Evolutionary conservation across 2,113 vertebrate species (phyloP).

Genomic region (Malurus cyaneus): DNA sequence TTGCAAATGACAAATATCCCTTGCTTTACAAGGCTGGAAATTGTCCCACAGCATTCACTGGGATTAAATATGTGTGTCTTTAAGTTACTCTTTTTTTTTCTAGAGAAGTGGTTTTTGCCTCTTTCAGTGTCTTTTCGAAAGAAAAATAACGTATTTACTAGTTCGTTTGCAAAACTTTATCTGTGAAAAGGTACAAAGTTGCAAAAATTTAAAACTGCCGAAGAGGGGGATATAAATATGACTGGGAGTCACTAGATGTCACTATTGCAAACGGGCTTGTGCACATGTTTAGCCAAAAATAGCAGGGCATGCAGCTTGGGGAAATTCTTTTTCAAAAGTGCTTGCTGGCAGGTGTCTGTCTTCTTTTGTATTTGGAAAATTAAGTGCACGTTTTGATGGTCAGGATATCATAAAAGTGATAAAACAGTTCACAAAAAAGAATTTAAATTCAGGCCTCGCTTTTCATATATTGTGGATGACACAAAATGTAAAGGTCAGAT

Average conservation of each 20-base stretch:
- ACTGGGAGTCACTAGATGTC: constrained; percentile 5
- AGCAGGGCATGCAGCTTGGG: neutral
- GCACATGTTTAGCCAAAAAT: neutral
- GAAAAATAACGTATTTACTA: neutral
- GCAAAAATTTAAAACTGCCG: neutral
- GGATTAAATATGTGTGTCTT: neutral
- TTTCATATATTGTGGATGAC: neutral
- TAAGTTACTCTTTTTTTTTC: neutral
- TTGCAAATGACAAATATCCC: neutral
- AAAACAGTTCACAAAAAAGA: rapidly evolving
- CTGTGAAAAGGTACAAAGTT: neutral
- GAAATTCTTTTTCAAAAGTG: neutral
- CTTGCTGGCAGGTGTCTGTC: neutral
- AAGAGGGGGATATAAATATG: neutral
- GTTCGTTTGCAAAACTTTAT: neutral
- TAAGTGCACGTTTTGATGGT: neutral
- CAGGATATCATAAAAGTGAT: neutral
- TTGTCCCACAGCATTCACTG: neutral
- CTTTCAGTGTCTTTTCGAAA: neutral
- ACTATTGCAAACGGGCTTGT: neutral
- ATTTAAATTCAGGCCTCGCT: neutral
- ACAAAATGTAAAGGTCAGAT: neutral
- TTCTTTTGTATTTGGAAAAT: neutral
- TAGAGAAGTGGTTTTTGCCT: neutral
- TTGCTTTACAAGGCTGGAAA: neutral